These are phyloP conservation scores for Oxycera nigricornis DNA, from an alignment of 2,888 invertebrate genomes.

Conservation along the genomic window DNA sequence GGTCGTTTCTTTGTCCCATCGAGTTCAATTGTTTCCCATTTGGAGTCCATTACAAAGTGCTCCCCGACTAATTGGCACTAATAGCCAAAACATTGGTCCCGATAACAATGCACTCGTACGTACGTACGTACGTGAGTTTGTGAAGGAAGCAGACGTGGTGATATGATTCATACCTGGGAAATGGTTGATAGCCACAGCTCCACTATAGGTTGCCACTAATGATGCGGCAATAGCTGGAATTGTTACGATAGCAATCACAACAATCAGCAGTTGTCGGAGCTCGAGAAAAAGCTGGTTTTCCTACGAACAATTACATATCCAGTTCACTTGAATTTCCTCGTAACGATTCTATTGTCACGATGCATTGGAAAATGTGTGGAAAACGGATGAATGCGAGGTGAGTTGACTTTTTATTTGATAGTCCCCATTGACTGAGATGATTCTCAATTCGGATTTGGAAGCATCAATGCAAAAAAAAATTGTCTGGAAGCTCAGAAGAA, in stretches of 20 bases:
- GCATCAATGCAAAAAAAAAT: too few relatives aligned
- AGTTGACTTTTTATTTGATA: background rate
- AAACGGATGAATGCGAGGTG: background rate
- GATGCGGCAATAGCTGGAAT: background rate
- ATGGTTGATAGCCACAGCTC: background rate
- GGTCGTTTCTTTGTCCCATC: background rate
- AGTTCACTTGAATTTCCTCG: background rate
- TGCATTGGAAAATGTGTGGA: conserved; percentile 13
- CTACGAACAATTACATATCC: background rate
- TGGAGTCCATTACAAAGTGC: background rate
- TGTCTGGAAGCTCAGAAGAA: too few relatives aligned
- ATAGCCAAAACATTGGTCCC: background rate
- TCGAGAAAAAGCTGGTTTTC: too few relatives aligned
- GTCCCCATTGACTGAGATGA: too few relatives aligned
- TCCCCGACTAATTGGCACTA: background rate
- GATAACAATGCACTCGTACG: background rate
- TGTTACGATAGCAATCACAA: conserved; percentile 8
- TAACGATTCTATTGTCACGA: background rate
- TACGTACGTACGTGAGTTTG: background rate
- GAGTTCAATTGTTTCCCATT: background rate
- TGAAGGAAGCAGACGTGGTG: conserved; percentile 17
- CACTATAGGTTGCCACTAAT: background rate
- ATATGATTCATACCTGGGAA: conserved; percentile 23
- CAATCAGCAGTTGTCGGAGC: background rate
- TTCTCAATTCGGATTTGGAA: too few relatives aligned